Base-by-base conservation (phyloP, 2,797 vertebrate species). In the Oreochromis mossambicus region DNA sequence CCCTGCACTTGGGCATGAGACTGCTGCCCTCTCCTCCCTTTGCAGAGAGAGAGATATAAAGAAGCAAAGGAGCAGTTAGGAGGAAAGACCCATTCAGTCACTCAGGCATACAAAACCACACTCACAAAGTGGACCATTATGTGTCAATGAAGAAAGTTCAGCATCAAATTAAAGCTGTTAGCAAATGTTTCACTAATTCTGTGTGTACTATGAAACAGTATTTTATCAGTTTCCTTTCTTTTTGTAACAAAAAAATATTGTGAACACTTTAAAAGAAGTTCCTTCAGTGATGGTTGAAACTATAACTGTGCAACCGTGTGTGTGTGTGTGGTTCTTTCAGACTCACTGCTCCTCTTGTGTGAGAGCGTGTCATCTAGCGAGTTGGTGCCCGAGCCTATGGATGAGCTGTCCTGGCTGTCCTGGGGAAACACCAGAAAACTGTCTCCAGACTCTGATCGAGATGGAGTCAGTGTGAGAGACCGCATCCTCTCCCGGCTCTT, bases 331-430 rank as follows among this genome's bases (percentile, higher is more conserved):
- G 4, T 10, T 81, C 7, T 14, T 82, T 24, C 86, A 83, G 94
- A 99, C 98, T 99, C 96, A 99, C 98, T 98, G 96, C 98, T 98
- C 89, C 97, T 98, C 94, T 98, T 98, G 54, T 98, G 97, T 29
- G 96, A 95, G 46, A 99, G 98, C 2, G 97, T 92, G 84, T 99
- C 99, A 77, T 99, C 99, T 82, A 99, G 96, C n/a, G 98, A 99
- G 94, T 99, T 99, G 84, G 98, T 98, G 38, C 98, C 98, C 1
- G 98, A 99, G 88, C 98, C 99, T 26, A 99, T 95, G 6, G 98
- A 99, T 5, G 98, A 99, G 95, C 98, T 99, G 91, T 99, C 99
- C 94, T 98, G 98, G 92, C 97, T 98, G 92, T 99, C 99, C 46
- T 92, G 97, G 21, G 97, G 97, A 26, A 98, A 96, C 5, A 95